Percentiles rank a stretch among this genome's conserved stretches.
Evolutionary conservation across 2,797 vertebrate species (phyloP).

Genomic region (Premnoplex brunnescens): DNA sequence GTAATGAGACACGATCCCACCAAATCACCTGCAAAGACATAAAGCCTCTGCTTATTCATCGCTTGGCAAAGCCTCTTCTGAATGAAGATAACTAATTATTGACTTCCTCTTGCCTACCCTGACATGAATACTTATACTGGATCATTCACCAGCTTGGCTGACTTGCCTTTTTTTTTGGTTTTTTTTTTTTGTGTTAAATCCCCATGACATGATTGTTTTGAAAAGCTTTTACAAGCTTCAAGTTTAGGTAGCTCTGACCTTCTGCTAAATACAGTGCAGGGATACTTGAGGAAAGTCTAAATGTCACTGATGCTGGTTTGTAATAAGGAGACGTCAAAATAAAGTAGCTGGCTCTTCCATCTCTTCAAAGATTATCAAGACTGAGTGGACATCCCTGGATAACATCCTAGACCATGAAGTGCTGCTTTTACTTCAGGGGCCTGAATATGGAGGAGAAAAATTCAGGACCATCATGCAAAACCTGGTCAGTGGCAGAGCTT

Average conservation of each 20-base stretch:
- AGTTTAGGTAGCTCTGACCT: neutral
- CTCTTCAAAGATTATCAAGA: neutral
- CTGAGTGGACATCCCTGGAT: conserved; percentile 68
- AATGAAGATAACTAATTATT: neutral
- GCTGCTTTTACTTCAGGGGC: conserved; percentile 80
- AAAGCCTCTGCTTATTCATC: neutral
- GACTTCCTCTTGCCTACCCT: neutral
- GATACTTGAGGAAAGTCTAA: neutral
- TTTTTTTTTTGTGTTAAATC: neutral
- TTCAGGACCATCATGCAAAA: conserved; percentile 76
- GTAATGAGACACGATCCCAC: neutral
- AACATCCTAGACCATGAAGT: conserved; percentile 83
- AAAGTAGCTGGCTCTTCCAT: neutral
- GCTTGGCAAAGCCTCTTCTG: neutral
- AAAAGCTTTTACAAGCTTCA: neutral
- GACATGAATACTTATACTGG: neutral
- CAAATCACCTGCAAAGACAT: neutral
- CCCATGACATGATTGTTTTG: neutral
- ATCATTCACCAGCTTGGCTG: neutral
- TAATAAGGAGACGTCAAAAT: neutral
- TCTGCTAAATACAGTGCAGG: neutral
- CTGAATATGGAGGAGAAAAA: conserved; percentile 77
- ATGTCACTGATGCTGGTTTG: conserved; percentile 22
- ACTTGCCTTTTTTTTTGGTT: neutral
- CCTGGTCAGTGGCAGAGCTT: conserved; percentile 75